Conservation (phyloP, 2,888 invertebrate species). For the Saturnia pavonia region DNA sequence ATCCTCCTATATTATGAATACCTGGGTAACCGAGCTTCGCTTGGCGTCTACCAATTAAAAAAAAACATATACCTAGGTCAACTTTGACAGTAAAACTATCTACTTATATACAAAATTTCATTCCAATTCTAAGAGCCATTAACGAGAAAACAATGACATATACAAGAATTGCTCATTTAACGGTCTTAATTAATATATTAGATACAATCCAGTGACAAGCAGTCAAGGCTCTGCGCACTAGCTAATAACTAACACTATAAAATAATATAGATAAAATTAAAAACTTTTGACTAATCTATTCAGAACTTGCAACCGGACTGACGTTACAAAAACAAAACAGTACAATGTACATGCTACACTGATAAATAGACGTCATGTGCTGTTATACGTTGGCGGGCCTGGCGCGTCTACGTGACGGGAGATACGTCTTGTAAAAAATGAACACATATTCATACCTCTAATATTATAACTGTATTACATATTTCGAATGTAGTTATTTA, state of each 20-base stretch:
- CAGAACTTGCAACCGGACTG: background rate
- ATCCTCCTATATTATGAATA: no score
- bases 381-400: background rate
- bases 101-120: no score
- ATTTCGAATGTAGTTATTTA: background rate
- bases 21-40: no score
- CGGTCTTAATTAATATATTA: no score
- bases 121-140: no score
- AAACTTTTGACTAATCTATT: background rate
- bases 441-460: background rate
- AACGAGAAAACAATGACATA: no score
- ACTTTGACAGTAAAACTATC: no score
- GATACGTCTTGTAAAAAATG: slow-evolving; percentile 7
- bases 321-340: background rate
- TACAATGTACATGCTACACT: background rate
- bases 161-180: no score
- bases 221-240: background rate
- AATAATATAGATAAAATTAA: background rate
- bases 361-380: slow-evolving; percentile 6
- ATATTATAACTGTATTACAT: slow-evolving; percentile 6
- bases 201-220: background rate
- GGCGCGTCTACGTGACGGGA: background rate
- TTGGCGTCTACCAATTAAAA: no score
- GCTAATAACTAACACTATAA: background rate
- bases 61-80: no score